These are phyloP conservation scores for Crypturellus undulatus DNA, from an alignment of 2,113 vertebrate species.

Conservation along the genomic window DNA sequence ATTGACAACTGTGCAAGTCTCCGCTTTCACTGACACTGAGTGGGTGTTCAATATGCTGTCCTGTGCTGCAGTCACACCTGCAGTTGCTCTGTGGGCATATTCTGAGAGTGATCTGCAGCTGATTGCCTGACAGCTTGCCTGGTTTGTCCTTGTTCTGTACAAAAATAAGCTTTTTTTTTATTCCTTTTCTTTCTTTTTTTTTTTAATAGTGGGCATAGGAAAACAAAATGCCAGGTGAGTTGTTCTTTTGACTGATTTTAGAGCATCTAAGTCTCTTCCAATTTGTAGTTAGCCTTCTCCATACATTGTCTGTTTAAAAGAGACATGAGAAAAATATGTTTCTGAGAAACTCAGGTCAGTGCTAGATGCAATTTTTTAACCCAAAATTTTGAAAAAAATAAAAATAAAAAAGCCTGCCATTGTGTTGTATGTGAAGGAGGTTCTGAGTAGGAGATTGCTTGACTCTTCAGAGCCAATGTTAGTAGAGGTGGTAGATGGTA, in stretches of 20 bases:
- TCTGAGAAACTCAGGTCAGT: not conserved
- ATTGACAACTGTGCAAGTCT: fast-evolving
- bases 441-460: not conserved
- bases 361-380: not conserved
- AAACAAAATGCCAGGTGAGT: not conserved
- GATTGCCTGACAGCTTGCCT: fast-evolving
- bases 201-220: not conserved
- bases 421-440: not conserved
- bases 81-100: fast-evolving
- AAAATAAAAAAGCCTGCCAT: fast-evolving
- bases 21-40: not conserved
- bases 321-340: not conserved
- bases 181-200: not conserved
- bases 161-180: not conserved
- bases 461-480: not conserved
- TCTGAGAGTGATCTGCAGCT: not conserved
- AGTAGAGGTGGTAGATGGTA: not conserved
- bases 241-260: not conserved
- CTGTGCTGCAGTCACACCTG: not conserved
- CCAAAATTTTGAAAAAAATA: not conserved
- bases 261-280: not conserved
- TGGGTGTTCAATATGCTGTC: too few species aligned
- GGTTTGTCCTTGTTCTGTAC: not conserved
- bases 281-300: not conserved
- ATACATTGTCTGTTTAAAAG: not conserved